Conservation (phyloP, 2,797 vertebrate species). For the Margarornis squamiger region DNA sequence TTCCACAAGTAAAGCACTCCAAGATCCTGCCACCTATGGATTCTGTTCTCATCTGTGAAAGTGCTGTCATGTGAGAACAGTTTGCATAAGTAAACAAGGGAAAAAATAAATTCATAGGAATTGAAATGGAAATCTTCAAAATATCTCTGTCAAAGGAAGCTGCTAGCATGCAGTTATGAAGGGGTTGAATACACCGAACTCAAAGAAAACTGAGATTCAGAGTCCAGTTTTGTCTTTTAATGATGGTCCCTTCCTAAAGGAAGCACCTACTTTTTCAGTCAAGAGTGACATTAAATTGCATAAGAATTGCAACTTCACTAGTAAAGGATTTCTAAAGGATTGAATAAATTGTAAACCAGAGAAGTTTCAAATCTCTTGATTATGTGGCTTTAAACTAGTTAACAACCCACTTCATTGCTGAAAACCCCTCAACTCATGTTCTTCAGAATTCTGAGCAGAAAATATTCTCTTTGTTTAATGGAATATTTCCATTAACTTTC, state of each 20-base stretch:
- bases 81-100: background rate
- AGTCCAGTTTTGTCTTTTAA: background rate
- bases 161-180: background rate
- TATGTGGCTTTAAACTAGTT: background rate
- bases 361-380: background rate
- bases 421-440: background rate
- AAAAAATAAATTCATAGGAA: background rate
- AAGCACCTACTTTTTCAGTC: background rate
- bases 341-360: background rate
- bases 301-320: background rate
- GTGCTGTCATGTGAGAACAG: background rate
- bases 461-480: background rate
- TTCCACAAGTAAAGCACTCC: background rate
- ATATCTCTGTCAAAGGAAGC: background rate
- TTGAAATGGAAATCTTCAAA: background rate
- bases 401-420: background rate
- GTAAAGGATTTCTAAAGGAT: background rate
- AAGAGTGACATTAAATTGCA: background rate
- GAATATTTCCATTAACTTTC: background rate
- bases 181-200: background rate
- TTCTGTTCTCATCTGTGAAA: background rate
- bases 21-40: background rate
- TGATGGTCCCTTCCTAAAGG: background rate
- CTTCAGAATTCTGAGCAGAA: background rate
- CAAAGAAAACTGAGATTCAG: background rate